Percentiles rank a stretch among this genome's conserved stretches.
These are phyloP conservation scores for Nezara viridula DNA, from an alignment of 2,888 invertebrate genomes.

Conservation along the genomic window DNA sequence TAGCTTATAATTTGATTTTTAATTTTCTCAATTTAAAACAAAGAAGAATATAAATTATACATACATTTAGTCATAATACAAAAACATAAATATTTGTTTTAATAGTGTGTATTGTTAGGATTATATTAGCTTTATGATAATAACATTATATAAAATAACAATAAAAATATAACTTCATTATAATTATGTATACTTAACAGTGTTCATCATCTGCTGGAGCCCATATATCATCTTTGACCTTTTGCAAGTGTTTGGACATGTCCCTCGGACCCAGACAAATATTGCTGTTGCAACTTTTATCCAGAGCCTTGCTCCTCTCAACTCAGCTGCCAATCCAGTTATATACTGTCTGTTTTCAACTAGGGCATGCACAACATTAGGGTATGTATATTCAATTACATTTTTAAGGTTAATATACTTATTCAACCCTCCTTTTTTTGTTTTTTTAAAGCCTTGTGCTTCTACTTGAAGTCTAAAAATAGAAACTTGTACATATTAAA, in stretches of 20 bases:
- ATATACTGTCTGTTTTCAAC: conserved; percentile 96
- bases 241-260: conserved; percentile 87
- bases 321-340: conserved; percentile 94
- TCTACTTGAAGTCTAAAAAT: too few relatives aligned
- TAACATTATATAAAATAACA: too few relatives aligned
- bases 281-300: conserved; percentile 90
- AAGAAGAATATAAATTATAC: too few relatives aligned
- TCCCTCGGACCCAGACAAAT: conserved; percentile 84
- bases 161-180: not conserved
- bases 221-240: conserved; percentile 94
- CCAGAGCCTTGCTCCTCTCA: conserved; percentile 90
- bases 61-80: too few relatives aligned
- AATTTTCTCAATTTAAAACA: too few relatives aligned
- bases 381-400: conserved; percentile 73
- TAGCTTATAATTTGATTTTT: too few relatives aligned
- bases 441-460: too few relatives aligned
- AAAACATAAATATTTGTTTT: too few relatives aligned
- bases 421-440: too few relatives aligned
- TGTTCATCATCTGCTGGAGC: conserved; percentile 95
- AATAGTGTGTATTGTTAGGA: too few relatives aligned
- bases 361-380: conserved; percentile 85
- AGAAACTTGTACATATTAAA: too few relatives aligned
- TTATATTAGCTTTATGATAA: too few relatives aligned
- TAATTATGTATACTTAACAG: conserved; percentile 72
- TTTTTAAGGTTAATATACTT: not conserved